These are phyloP conservation scores for Euthynnus affinis DNA, from an alignment of 2,797 vertebrate genomes.

Conservation along the genomic window DNA sequence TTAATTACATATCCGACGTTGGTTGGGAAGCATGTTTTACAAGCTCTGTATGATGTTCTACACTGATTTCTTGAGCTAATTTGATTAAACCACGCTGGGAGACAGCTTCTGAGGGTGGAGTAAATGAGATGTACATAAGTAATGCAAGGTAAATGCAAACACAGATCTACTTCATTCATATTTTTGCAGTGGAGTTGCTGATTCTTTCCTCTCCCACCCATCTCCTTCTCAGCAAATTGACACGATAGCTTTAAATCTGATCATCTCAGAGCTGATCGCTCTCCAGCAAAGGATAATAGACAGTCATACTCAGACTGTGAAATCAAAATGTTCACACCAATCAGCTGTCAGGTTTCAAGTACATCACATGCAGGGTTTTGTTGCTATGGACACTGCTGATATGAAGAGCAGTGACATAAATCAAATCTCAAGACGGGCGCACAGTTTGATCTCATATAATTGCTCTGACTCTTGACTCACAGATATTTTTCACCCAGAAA, in stretches of 20 bases:
- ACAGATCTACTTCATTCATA: slow-evolving; percentile 29
- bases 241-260: slow-evolving; percentile 51
- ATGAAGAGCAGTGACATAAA: slow-evolving; percentile 65
- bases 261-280: slow-evolving; percentile 50
- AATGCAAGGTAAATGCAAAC: slow-evolving; percentile 38
- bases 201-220: slow-evolving; percentile 19
- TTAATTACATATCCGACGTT: slow-evolving; percentile 80
- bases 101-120: slow-evolving; percentile 18
- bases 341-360: slow-evolving; percentile 74
- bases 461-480: slow-evolving; percentile 48
- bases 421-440: slow-evolving; percentile 59
- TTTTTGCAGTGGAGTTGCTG: background rate
- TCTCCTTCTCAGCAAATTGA: slow-evolving; percentile 36
- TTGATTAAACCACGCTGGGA: slow-evolving; percentile 47
- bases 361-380: slow-evolving; percentile 65
- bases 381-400: slow-evolving; percentile 82
- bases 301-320: slow-evolving; percentile 61
- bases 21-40: slow-evolving; percentile 70
- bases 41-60: slow-evolving; percentile 58
- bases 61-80: slow-evolving; percentile 44
- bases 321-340: slow-evolving; percentile 77
- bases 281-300: slow-evolving; percentile 60
- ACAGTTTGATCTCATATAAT: slow-evolving; percentile 49
- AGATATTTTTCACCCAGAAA: slow-evolving; percentile 33
- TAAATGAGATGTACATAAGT: slow-evolving; percentile 52